Percentiles rank a stretch among this genome's conserved stretches.
These are phyloP conservation scores for Xanthorhoe designata DNA, from an alignment of 2,888 invertebrate genomes.

Conservation along the genomic window DNA sequence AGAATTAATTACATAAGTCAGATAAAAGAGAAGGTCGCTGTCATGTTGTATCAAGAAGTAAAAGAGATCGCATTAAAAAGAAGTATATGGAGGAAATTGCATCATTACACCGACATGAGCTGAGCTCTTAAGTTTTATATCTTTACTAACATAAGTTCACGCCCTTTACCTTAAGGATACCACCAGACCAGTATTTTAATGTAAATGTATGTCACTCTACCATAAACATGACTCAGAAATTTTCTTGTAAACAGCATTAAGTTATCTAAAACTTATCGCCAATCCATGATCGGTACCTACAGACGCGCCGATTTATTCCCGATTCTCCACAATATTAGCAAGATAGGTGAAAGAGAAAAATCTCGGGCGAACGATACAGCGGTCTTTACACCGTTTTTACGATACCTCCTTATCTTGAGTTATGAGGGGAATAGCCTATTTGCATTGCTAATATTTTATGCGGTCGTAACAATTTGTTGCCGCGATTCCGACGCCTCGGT, in stretches of 20 bases:
- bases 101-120: too few relatives aligned
- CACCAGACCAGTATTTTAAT: too few relatives aligned
- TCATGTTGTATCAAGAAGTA: too few relatives aligned
- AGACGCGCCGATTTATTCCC: slow-evolving; percentile 29
- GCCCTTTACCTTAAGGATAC: too few relatives aligned
- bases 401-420: slow-evolving; percentile 49
- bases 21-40: too few relatives aligned
- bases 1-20: too few relatives aligned
- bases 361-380: slow-evolving; percentile 41
- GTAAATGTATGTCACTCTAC: too few relatives aligned
- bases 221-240: too few relatives aligned
- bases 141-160: too few relatives aligned
- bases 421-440: slow-evolving; percentile 49
- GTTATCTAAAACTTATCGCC: slow-evolving; percentile 32
- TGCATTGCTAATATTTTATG: slow-evolving; percentile 51
- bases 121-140: too few relatives aligned
- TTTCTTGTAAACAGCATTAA: slow-evolving; percentile 27
- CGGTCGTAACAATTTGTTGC: slow-evolving; percentile 45
- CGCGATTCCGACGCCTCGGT: slow-evolving; percentile 35
- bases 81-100: too few relatives aligned
- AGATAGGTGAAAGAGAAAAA: slow-evolving; percentile 38
- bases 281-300: slow-evolving; percentile 18
- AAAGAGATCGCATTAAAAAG: too few relatives aligned
- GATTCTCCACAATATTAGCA: slow-evolving; percentile 35
- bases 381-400: slow-evolving; percentile 46